phyloP scores from a whole-genome alignment of 2,113 vertebrate species.

The Pheucticus melanocephalus region DNA sequence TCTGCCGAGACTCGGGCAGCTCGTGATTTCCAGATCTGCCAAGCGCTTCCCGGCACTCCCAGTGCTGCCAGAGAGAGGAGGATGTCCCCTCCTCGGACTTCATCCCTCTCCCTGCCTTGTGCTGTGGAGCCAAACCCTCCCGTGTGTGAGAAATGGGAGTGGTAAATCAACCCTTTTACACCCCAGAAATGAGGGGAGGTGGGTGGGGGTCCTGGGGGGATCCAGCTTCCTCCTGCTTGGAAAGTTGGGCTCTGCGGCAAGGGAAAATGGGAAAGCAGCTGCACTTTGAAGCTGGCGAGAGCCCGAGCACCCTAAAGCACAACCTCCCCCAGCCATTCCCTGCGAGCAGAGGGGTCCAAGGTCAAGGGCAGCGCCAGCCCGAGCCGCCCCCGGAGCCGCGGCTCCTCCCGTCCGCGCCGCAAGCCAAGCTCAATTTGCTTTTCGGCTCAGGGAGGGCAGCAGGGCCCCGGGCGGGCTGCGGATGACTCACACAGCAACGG shows the following conservation, averaged over 20 bases:
- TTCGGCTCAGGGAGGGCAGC: not conserved
- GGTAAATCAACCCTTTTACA: too few relatives aligned
- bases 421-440: not conserved
- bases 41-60: not conserved
- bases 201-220: too few relatives aligned
- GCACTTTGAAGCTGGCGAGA: fast-evolving
- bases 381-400: fast-evolving
- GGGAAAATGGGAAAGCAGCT: not conserved
- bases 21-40: not conserved
- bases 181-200: too few relatives aligned
- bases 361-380: not conserved
- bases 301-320: not conserved
- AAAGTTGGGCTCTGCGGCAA: too few relatives aligned
- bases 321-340: not conserved
- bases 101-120: not conserved
- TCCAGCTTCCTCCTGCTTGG: too few relatives aligned
- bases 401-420: not conserved
- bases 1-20: fast-evolving
- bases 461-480: not conserved
- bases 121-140: too few relatives aligned
- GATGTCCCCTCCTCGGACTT: not conserved
- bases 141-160: too few relatives aligned
- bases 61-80: not conserved
- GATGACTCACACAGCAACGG: conserved; percentile 50
- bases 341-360: not conserved